Percentiles rank a stretch among this genome's conserved stretches.
These are phyloP conservation scores for Atopsyche davidsoni DNA, from an alignment of 1,140 invertebrate species.

Conservation along the genomic window DNA sequence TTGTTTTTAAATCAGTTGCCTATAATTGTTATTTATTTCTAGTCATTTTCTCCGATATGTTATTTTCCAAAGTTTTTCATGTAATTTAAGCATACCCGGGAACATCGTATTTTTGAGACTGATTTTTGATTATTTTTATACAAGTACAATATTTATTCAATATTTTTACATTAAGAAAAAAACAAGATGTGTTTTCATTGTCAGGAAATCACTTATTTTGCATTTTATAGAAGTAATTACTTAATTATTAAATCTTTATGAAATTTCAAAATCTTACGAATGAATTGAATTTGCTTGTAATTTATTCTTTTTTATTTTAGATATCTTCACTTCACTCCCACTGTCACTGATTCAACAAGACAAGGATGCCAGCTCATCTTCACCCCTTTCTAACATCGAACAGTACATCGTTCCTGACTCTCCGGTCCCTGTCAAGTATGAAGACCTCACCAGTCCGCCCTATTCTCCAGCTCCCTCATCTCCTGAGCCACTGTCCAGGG, in stretches of 20 bases:
- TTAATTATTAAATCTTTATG: neutral
- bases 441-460: slow-evolving; percentile 16
- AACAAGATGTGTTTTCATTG: slow-evolving; percentile 14
- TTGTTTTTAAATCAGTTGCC: too few relatives aligned
- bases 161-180: slow-evolving; percentile 1
- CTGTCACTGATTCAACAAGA: slow-evolving; percentile 28
- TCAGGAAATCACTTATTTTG: slow-evolving; percentile 12
- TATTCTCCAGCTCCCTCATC: slow-evolving; percentile 14
- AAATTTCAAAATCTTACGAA: neutral
- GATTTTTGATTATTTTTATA: too few relatives aligned
- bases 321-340: slow-evolving; percentile 24
- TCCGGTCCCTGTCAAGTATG: slow-evolving; percentile 5
- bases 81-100: too few relatives aligned
- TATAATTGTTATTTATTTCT: too few relatives aligned
- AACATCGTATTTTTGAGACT: too few relatives aligned
- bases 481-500: slow-evolving; percentile 37
- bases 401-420: neutral
- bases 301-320: too few relatives aligned
- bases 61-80: too few relatives aligned
- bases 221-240: slow-evolving; percentile 12
- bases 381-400: neutral
- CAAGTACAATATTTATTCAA: too few relatives aligned
- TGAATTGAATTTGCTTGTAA: too few relatives aligned
- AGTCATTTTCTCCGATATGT: too few relatives aligned
- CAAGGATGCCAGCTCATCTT: slow-evolving; percentile 1